Base-by-base conservation (phyloP, 2,888 invertebrate genomes). In the Nomada lathburiana region DNA sequence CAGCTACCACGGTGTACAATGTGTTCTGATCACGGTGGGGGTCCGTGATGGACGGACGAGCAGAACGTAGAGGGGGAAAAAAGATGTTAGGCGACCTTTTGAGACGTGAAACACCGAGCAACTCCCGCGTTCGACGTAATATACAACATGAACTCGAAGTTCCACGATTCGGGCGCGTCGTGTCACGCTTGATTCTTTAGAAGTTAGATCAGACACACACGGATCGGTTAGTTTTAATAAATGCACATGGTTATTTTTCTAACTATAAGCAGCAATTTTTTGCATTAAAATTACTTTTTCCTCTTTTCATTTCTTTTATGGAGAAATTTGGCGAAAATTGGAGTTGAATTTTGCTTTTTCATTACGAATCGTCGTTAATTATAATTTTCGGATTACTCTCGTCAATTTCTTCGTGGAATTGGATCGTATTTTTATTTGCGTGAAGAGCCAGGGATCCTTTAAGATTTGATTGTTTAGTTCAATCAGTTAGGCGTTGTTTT, bases 21-120 rank as follows among this genome's bases (percentile, higher is more conserved):
- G 59, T 26, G 53, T n/a, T 42, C 13, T 9, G 57, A 13, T 13
- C n/a, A 26, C 20, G 36, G 23, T 44, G 18, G 53, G 29, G 59
- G 47, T 44, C 2, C 13, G 26, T 3, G 72, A 29, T 5, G 10
- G 50, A 4, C n/a, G 50, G 9, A 26, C 11, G 44, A 53, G 23
- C 26, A 52, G 16, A 44, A 11, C 11, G 36, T 13, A 13, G 47
- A 10, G 67, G 11, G 36, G 18, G 18, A n/a, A 47, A 44, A 44
- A 42, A 29, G 47, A 29, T 20, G 36, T 36, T 36, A 36, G 36
- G 36, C 36, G 36, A 36, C 36, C 36, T 36, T 36, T 5, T 36
- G 36, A 36, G 36, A 36, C 36, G 7, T 36, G 69, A 57, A 72
- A 72, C 79, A 68, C 68, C 44, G 50, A 29, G 16, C n/a, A 57